These are phyloP conservation scores for Stenolophus ochropezus DNA, from an alignment of 2,888 invertebrate genomes.

Conservation along the genomic window DNA sequence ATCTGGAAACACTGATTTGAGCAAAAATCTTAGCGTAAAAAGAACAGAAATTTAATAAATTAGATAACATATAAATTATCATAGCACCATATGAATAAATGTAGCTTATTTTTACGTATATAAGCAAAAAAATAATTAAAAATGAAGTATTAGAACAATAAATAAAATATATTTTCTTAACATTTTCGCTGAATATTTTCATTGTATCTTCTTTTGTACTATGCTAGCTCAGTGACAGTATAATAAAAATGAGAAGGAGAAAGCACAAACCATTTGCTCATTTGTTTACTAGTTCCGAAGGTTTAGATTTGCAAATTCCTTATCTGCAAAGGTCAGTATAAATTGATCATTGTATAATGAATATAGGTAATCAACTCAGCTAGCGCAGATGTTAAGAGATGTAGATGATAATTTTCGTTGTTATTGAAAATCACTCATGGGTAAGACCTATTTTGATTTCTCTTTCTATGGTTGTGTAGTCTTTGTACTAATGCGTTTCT, in stretches of 20 bases:
- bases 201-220: background rate
- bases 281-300: background rate
- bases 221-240: background rate
- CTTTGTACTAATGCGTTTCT: background rate
- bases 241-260: slow-evolving; percentile 32
- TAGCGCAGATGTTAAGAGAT: slow-evolving; percentile 15
- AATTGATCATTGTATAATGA: slow-evolving; percentile 3
- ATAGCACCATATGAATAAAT: too few relatives aligned
- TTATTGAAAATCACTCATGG: slow-evolving; percentile 37
- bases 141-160: too few relatives aligned
- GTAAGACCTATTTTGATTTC: slow-evolving; percentile 34
- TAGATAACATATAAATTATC: too few relatives aligned
- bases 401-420: slow-evolving; percentile 23
- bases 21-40: too few relatives aligned
- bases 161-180: too few relatives aligned
- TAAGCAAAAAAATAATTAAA: too few relatives aligned
- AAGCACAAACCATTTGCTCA: background rate
- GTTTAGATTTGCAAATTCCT: background rate
- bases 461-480: slow-evolving; percentile 2
- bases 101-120: too few relatives aligned
- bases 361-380: background rate
- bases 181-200: too few relatives aligned
- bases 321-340: slow-evolving; percentile 20
- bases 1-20: too few relatives aligned
- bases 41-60: too few relatives aligned